Percentiles rank a stretch among this genome's conserved stretches.
These are phyloP conservation scores for Proterorhinus semilunaris DNA, from an alignment of 2,113 vertebrate genomes.

Conservation along the genomic window DNA sequence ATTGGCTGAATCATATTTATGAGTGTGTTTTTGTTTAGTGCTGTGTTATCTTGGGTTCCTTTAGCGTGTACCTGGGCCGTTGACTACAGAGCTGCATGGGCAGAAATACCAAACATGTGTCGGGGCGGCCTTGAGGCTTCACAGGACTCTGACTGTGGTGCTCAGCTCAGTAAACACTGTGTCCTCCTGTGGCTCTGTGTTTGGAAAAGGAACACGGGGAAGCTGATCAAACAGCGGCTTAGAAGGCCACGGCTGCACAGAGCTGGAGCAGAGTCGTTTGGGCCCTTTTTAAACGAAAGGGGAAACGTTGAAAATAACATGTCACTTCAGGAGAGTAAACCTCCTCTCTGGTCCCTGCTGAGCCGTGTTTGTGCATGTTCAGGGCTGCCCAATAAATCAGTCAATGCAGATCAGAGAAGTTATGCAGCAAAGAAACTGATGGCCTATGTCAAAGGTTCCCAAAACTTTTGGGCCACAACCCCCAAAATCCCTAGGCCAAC, in stretches of 20 bases:
- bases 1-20: conserved; percentile 54
- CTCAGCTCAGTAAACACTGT: conserved; percentile 61
- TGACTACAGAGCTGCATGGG: conserved; percentile 39
- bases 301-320: conserved; percentile 43
- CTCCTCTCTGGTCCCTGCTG: conserved; percentile 1
- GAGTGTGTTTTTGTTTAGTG: conserved; percentile 56
- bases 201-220: conserved; percentile 69
- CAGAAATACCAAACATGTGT: conserved; percentile 69
- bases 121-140: conserved; percentile 71
- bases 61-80: conserved; percentile 62
- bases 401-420: background rate
- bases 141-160: conserved; percentile 51
- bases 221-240: conserved; percentile 66
- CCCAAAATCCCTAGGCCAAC: too few relatives aligned
- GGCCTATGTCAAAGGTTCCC: too few relatives aligned
- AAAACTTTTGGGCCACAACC: too few relatives aligned
- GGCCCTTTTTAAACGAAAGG: conserved; percentile 31
- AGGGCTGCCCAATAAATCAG: conserved; percentile 11
- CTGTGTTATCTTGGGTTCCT: conserved; percentile 44
- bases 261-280: conserved; percentile 30
- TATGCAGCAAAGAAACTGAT: background rate
- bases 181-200: conserved; percentile 67
- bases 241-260: conserved; percentile 56
- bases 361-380: background rate
- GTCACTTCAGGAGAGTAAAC: conserved; percentile 17